Conservation (phyloP, 2,888 invertebrate species). For the Blastobasis adustella region DNA sequence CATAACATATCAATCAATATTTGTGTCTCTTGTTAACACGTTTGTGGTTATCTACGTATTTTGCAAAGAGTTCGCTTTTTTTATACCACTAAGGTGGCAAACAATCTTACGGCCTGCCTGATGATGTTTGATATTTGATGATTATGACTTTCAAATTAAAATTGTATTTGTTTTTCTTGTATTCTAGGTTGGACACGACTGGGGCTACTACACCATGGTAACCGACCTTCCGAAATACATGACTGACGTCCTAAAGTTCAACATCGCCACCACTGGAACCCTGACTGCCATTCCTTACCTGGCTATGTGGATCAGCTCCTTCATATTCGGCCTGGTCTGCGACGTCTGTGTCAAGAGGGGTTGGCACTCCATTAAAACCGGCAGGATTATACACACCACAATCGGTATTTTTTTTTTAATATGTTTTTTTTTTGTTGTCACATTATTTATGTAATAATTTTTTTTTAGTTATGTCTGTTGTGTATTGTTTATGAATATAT, state of each 20-base stretch:
- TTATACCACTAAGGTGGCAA: too few relatives aligned
- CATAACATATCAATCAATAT: too few relatives aligned
- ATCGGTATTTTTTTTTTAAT: slow-evolving; percentile 59
- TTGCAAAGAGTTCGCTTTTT: too few relatives aligned
- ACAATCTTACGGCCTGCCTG: too few relatives aligned
- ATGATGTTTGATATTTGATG: too few relatives aligned
- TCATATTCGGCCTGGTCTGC: slow-evolving; percentile 79
- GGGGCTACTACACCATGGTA: slow-evolving; percentile 83
- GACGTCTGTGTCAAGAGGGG: slow-evolving; percentile 79
- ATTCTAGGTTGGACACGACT: slow-evolving; percentile 69
- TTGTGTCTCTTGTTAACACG: too few relatives aligned
- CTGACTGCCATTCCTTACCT: slow-evolving; percentile 80
- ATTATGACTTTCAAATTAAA: too few relatives aligned
- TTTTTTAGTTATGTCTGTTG: too few relatives aligned
- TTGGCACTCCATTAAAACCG: slow-evolving; percentile 73
- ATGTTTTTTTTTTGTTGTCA: too few relatives aligned
- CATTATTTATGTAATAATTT: too few relatives aligned
- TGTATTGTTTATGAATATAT: too few relatives aligned
- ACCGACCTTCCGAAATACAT: slow-evolving; percentile 82
- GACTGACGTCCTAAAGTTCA: slow-evolving; percentile 79
- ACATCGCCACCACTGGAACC: slow-evolving; percentile 78
- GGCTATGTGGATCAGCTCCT: slow-evolving; percentile 80
- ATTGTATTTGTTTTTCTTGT: slow-evolving; percentile 9
- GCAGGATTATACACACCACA: slow-evolving; percentile 80
- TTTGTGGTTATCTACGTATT: too few relatives aligned